Conservation (phyloP, 92 coral and sea anemone genomes). For the Pocillopora grandis region DNA sequence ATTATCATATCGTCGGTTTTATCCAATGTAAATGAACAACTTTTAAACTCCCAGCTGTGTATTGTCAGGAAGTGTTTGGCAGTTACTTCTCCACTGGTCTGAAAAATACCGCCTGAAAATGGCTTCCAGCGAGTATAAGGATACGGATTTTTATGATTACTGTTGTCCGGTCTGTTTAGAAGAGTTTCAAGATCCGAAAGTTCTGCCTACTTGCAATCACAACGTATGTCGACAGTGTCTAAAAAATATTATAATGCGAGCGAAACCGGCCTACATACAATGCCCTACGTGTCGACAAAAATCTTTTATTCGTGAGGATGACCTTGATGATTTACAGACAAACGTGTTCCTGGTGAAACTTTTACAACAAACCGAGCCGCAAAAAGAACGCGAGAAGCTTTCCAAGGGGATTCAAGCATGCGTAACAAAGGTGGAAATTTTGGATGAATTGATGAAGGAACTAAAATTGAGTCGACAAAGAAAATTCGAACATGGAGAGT, state of each 20-base stretch:
- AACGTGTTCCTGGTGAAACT: slow-evolving; percentile 46
- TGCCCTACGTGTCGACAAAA: slow-evolving; percentile 75
- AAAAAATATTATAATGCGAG: slow-evolving; percentile 43
- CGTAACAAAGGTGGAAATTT: slow-evolving; percentile 57
- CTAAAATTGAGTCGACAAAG: slow-evolving; percentile 55
- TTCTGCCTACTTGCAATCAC: slow-evolving; percentile 69
- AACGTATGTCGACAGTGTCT: slow-evolving; percentile 71
- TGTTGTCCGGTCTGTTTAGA: slow-evolving; percentile 75
- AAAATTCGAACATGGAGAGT: slow-evolving; percentile 53
- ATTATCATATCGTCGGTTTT: slow-evolving; percentile 37
- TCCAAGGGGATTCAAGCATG: slow-evolving; percentile 64
- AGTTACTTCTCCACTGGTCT: background rate
- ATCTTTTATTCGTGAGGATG: slow-evolving; percentile 43
- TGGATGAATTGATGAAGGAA: slow-evolving; percentile 67
- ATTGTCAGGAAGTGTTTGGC: slow-evolving; percentile 1
- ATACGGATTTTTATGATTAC: slow-evolving; percentile 38
- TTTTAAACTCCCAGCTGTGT: background rate
- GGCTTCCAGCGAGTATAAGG: slow-evolving; percentile 31
- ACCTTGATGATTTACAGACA: slow-evolving; percentile 33
- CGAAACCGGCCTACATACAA: slow-evolving; percentile 46
- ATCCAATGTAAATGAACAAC: slow-evolving; percentile 18
- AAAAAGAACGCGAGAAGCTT: slow-evolving; percentile 53
- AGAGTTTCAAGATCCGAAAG: slow-evolving; percentile 70
- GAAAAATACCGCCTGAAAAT: slow-evolving; percentile 15
- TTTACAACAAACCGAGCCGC: slow-evolving; percentile 38